phyloP scores from a whole-genome alignment of 1,140 invertebrate genomes.

The Agrypnia vestita region DNA sequence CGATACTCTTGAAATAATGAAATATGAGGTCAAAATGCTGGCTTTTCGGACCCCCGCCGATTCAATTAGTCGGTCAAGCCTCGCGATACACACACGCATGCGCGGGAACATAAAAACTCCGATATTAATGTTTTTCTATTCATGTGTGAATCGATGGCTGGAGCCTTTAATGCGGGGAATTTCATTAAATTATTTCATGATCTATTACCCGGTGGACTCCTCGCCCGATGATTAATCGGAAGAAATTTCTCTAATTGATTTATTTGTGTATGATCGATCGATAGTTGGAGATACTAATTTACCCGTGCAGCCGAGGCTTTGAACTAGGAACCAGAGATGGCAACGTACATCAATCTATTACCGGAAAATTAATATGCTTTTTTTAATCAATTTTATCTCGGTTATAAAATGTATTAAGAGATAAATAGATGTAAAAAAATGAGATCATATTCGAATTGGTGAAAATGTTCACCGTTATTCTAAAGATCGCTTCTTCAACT shows the following conservation, averaged over 20 bases:
- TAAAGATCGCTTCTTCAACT: no score
- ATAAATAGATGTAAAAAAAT: no score
- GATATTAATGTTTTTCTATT: slow-evolving; percentile 29
- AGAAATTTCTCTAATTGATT: slow-evolving; percentile 36
- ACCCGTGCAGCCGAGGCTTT: not conserved
- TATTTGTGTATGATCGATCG: slow-evolving; percentile 25
- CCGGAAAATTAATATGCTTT: no score
- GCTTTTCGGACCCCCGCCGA: slow-evolving; percentile 26
- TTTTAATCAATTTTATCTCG: no score
- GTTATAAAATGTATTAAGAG: no score
- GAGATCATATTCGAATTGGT: no score
- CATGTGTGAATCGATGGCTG: slow-evolving; percentile 32
- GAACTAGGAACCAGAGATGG: not conserved
- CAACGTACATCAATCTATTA: no score
- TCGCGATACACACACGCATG: slow-evolving; percentile 3
- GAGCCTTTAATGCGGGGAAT: slow-evolving; percentile 20
- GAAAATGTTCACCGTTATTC: no score
- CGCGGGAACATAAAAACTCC: not conserved
- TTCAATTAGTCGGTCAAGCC: slow-evolving; percentile 29
- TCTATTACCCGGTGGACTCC: slow-evolving; percentile 18
- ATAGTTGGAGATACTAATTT: not conserved
- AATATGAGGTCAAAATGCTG: slow-evolving; percentile 36
- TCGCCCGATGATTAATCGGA: slow-evolving; percentile 14
- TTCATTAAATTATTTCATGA: slow-evolving; percentile 35
- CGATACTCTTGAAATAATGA: slow-evolving; percentile 5